These are phyloP conservation scores for Pissodes strobi DNA, from an alignment of 1,140 invertebrate genomes.

Conservation along the genomic window DNA sequence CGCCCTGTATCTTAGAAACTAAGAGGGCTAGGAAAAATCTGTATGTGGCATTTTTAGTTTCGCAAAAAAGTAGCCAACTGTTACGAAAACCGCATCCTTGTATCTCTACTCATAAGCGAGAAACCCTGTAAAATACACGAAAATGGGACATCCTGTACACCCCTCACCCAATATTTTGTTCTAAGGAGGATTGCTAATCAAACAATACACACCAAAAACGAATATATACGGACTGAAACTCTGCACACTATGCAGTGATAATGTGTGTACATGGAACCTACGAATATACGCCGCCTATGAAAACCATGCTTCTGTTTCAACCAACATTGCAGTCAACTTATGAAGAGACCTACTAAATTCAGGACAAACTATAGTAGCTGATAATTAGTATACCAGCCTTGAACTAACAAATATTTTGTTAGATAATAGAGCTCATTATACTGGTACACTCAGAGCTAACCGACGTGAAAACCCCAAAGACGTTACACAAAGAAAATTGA, in stretches of 20 bases:
- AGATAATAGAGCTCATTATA: conserved; percentile 48
- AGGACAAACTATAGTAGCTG: conserved; percentile 52
- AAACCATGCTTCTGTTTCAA: conserved; percentile 31
- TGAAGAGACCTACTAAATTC: conserved; percentile 45
- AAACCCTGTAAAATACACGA: too few relatives aligned
- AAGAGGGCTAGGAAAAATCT: too few relatives aligned
- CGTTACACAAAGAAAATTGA: conserved; percentile 49
- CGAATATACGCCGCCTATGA: conserved; percentile 42
- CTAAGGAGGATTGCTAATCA: conserved; percentile 52
- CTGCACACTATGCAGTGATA: conserved; percentile 31
- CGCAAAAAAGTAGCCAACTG: too few relatives aligned
- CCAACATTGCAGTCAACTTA: conserved; percentile 43
- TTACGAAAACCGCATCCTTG: too few relatives aligned
- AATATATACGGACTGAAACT: conserved; percentile 51
- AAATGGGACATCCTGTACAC: too few relatives aligned
- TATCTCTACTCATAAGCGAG: too few relatives aligned
- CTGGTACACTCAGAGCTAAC: conserved; percentile 50
- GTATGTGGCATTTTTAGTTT: too few relatives aligned
- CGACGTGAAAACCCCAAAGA: conserved; percentile 44
- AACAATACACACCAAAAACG: conserved; percentile 56
- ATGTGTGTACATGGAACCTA: conserved; percentile 37
- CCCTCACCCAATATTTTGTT: too few relatives aligned
- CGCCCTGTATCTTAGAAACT: too few relatives aligned
- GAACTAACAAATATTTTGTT: conserved; percentile 51
- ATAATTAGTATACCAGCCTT: conserved; percentile 57